Percentiles rank a stretch among this genome's conserved stretches.
These are phyloP conservation scores for Harlomillsia oculata DNA, from an alignment of 1,140 invertebrate species.

Conservation along the genomic window DNA sequence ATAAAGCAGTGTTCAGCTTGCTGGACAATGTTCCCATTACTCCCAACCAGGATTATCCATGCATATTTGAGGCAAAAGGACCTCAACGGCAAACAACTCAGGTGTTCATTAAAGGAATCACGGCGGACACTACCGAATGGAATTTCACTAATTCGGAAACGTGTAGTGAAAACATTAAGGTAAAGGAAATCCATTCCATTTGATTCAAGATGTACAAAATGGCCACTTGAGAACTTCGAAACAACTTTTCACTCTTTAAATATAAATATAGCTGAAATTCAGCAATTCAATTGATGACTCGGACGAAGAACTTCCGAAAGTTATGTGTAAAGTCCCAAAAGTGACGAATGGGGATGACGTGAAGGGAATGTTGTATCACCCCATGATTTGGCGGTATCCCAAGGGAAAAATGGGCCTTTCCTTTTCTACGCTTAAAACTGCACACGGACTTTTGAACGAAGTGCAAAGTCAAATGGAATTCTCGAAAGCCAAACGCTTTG, in stretches of 20 bases:
- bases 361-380: slow-evolving; percentile 7
- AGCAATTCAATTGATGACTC: neutral
- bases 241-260: neutral
- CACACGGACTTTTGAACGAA: slow-evolving; percentile 1
- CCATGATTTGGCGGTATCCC: slow-evolving; percentile 11
- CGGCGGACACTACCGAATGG: slow-evolving; percentile 13
- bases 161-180: slow-evolving; percentile 22
- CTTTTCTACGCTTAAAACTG: slow-evolving; percentile 15
- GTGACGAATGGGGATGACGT: neutral
- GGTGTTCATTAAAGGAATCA: slow-evolving; percentile 16
- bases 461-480: neutral
- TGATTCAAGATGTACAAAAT: neutral
- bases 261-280: slow-evolving; percentile 4
- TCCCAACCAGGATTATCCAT: slow-evolving; percentile 7
- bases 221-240: neutral
- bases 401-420: slow-evolving; percentile 20
- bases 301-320: slow-evolving; percentile 6
- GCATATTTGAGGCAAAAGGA: slow-evolving; percentile 14
- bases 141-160: slow-evolving; percentile 8
- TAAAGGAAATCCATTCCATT: neutral
- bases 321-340: slow-evolving; percentile 15
- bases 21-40: slow-evolving; percentile 4
- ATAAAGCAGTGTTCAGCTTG: slow-evolving; percentile 20
- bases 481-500: slow-evolving; percentile 7
- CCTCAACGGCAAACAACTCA: neutral